Evolutionary conservation across 1,140 invertebrate genomes (phyloP), one percentile per base, ranked within the genome.

Genomic region (Diabrotica virgifera): DNA sequence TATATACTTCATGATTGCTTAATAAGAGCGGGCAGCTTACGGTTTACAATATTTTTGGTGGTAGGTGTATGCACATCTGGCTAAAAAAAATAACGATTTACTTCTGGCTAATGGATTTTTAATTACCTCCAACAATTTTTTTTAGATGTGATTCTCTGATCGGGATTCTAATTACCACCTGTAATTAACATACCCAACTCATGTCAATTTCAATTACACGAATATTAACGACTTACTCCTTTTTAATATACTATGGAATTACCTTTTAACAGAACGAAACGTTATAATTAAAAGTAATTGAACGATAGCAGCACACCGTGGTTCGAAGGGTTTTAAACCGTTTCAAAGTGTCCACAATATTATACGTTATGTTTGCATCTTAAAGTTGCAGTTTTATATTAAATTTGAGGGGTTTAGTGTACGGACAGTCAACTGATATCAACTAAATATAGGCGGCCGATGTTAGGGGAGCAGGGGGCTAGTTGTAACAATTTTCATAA

Each of bases 21-120:
- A 24, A 24, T 24, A 24, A 24, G 24, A 24, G 24, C 24, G 24
- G 4, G 24, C 24, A 24, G 24, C 24, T 24, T 24, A 24, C 24
- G 24, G 24, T 24, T 24, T 24, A 24, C 4, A 24, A 24, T 24
- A 24, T 24, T 24, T 24, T 24, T 4, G 24, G 4, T 24, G 24
- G 24, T 24, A 24, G 4, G 24, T 24, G 24, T 24, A 24, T 24
- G 24, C 24, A 24, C 24, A 24, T 24, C 24, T 24, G 24, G 24
- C 24, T 24, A 24, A 24, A 24, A 24, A 24, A 24, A 24, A 24
- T 24, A 24, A 24, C 4, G 24, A 24, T 24, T 70, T 71, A 74
- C 71, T 69, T 67, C 71, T 69, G 52, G 67, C 74, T 76, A 76
- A 76, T 76, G 74, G 74, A 72, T 76, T 74, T 76, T 76, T 76